Percentiles rank a stretch among this genome's conserved stretches.
Evolutionary conservation across 2,888 invertebrate species (phyloP).

Genomic region (Thereva unica): DNA sequence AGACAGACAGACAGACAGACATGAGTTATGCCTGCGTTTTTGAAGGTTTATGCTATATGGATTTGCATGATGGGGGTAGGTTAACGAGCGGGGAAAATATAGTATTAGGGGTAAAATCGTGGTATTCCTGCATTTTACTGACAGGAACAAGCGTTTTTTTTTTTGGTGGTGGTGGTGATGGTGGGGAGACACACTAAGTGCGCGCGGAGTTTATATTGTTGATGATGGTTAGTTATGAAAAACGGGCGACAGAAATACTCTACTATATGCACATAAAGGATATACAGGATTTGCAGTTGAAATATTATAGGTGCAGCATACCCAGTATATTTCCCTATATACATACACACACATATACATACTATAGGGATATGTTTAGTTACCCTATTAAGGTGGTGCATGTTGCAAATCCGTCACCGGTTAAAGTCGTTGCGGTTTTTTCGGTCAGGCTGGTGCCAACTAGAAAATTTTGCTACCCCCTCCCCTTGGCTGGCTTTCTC

Average conservation of each 20-base stretch:
- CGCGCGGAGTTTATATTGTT: conserved; percentile 10
- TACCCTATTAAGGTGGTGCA: no score
- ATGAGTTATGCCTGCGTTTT: conserved; percentile 36
- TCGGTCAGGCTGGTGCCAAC: conserved; percentile 21
- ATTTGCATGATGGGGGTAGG: background rate
- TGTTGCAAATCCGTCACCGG: conserved; percentile 24
- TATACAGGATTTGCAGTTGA: conserved; percentile 4
- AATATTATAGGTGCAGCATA: conserved; percentile 14
- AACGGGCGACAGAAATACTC: background rate
- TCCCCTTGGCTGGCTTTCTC: background rate
- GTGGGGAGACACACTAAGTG: background rate
- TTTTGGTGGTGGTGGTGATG: no score
- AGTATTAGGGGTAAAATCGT: no score
- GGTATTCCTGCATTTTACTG: no score
- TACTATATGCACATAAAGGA: background rate
- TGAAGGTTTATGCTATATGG: conserved; percentile 27
- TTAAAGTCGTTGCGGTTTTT: conserved; percentile 29
- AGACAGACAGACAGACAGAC: conserved; percentile 24
- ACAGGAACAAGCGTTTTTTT: conserved; percentile 4
- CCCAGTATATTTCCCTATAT: background rate
- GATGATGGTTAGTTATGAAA: conserved; percentile 29
- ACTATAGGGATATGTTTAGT: no score
- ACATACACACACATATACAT: no score
- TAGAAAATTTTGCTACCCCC: conserved; percentile 16
- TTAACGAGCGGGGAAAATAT: background rate